Evolutionary conservation across 2,797 vertebrate species (phyloP).

Genomic region (Phyllotis vaccarum): DNA sequence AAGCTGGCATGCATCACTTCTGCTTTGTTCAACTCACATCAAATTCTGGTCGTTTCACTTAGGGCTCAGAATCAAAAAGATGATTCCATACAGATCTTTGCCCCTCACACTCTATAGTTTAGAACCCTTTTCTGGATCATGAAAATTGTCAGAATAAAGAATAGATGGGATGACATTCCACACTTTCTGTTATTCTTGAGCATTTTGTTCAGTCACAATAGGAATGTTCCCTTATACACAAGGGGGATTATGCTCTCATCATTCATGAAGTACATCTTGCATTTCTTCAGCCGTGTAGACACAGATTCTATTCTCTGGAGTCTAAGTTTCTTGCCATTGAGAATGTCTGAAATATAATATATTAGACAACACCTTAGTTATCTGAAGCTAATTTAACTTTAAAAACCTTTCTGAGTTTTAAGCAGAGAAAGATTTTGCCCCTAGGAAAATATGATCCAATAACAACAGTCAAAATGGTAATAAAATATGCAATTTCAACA

Average conservation of each 20-base stretch:
- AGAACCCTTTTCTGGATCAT: neutral
- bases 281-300: neutral
- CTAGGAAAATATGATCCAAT: conserved; percentile 70
- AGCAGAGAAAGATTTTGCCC: conserved; percentile 64
- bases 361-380: conserved; percentile 50
- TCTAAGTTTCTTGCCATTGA: conserved; percentile 12
- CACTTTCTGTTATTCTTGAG: neutral
- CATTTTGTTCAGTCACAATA: neutral
- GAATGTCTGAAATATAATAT: conserved; percentile 47
- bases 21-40: neutral
- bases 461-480: conserved; percentile 69
- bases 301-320: neutral
- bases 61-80: neutral
- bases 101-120: neutral
- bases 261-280: neutral
- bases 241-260: neutral
- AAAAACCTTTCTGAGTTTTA: conserved; percentile 65
- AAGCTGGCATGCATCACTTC: neutral
- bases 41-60: neutral
- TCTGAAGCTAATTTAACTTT: conserved; percentile 68
- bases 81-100: neutral
- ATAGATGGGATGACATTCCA: neutral
- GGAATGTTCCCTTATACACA: neutral
- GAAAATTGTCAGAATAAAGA: neutral
- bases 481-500: conserved; percentile 76